Evolutionary conservation across 64 coral and sea anemone genomes (phyloP).

Genomic region (Montipora sp.): DNA sequence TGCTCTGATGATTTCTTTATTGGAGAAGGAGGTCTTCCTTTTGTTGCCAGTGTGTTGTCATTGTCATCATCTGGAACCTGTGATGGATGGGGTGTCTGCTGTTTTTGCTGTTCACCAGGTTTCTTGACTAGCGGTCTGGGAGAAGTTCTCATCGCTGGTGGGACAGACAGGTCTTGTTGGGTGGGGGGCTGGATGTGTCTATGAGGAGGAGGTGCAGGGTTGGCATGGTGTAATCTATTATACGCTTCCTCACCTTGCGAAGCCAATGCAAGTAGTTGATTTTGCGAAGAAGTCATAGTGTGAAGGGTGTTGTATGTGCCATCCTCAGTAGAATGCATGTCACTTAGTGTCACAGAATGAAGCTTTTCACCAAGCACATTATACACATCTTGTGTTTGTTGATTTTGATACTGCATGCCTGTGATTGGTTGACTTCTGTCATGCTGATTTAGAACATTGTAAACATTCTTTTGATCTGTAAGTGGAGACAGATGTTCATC

Average conservation of each 20-base stretch:
- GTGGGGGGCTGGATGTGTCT: neutral
- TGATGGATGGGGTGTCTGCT: neutral
- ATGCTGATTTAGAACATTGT: slow-evolving; percentile 11
- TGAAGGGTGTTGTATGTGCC: slow-evolving; percentile 24
- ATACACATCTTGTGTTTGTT: slow-evolving; percentile 17
- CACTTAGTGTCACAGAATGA: neutral
- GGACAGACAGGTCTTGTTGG: neutral
- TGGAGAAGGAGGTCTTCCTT: neutral
- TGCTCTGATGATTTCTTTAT: neutral
- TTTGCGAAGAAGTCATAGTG: neutral
- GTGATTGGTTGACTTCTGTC: neutral
- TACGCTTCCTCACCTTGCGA: slow-evolving; percentile 29
- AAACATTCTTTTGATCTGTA: neutral
- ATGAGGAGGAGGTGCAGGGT: neutral
- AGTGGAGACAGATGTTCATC: neutral
- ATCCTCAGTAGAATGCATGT: neutral
- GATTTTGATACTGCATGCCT: neutral
- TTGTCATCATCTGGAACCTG: neutral
- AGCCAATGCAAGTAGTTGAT: neutral
- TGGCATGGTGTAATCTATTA: slow-evolving; percentile 36
- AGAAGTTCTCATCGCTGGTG: neutral
- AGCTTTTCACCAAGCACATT: slow-evolving; percentile 37
- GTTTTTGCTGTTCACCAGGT: neutral
- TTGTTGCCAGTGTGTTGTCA: slow-evolving; percentile 40
- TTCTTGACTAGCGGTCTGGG: neutral